Percentiles rank a stretch among this genome's conserved stretches.
These are phyloP conservation scores for Leptoteleia sp. DNA, from an alignment of 1,140 invertebrate genomes.

Conservation along the genomic window DNA sequence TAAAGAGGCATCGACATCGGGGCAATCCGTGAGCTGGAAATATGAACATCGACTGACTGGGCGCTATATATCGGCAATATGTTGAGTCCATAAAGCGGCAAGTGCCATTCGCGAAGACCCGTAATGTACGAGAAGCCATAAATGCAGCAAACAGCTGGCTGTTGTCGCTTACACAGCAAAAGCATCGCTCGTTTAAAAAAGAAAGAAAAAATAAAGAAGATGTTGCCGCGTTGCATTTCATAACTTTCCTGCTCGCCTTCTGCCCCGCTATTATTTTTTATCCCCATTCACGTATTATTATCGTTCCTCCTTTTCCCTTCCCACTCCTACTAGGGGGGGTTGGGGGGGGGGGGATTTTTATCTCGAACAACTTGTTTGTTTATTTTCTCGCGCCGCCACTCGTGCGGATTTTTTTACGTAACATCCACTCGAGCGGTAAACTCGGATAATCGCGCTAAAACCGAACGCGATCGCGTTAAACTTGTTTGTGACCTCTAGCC, in stretches of 20 bases:
- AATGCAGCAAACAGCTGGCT: constrained; percentile 72
- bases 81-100: constrained; percentile 35
- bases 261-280: too few relatives aligned
- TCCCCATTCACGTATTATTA: too few relatives aligned
- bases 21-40: constrained; percentile 45
- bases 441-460: constrained; percentile 52
- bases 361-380: constrained; percentile 8
- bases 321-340: background rate
- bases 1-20: constrained; percentile 16
- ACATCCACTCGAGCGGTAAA: constrained; percentile 16
- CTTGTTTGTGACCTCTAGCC: constrained; percentile 56
- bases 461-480: constrained; percentile 55
- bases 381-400: constrained; percentile 5
- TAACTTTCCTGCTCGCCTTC: constrained; percentile 8
- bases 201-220: too few relatives aligned
- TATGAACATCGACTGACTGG: constrained; percentile 51
- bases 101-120: constrained; percentile 72
- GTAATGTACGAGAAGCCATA: constrained; percentile 74
- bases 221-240: constrained; percentile 12
- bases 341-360: too few relatives aligned
- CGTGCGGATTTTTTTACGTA: constrained; percentile 16
- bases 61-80: constrained; percentile 28
- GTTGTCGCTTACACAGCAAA: constrained; percentile 49
- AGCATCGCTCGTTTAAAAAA: constrained; percentile 22
- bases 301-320: background rate